A percentile compares a stretch with the other conserved stretches of the same genome.
phyloP scores from a whole-genome alignment of 1,140 invertebrate species.

The Solenopsis fugax region DNA sequence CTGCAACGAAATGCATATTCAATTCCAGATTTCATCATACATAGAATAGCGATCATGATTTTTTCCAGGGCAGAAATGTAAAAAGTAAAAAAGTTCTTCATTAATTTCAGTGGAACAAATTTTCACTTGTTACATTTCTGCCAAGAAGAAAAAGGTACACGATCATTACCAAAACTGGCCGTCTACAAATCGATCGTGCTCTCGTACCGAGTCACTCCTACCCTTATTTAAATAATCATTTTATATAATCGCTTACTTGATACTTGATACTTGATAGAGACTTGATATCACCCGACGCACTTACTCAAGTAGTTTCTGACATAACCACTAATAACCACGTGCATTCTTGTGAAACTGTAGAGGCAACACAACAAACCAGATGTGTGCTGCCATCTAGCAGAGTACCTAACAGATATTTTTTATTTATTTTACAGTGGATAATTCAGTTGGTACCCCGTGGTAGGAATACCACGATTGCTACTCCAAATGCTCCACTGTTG shows the following conservation, averaged over 20 bases:
- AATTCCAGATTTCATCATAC: background rate
- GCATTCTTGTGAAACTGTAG: background rate
- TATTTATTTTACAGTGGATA: background rate
- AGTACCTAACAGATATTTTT: background rate
- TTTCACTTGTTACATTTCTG: too few relatives aligned
- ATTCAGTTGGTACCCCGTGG: background rate
- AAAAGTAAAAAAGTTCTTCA: too few relatives aligned
- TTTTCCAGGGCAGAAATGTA: too few relatives aligned
- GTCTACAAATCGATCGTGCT: background rate
- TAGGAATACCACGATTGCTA: too few relatives aligned
- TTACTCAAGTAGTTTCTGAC: background rate
- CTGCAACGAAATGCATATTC: slow-evolving; percentile 4
- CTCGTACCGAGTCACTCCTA: background rate
- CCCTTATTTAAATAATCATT: slow-evolving; percentile 12
- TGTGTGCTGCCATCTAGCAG: background rate
- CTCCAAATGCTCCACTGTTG: too few relatives aligned
- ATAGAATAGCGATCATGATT: too few relatives aligned
- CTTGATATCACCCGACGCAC: background rate
- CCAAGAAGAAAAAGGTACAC: too few relatives aligned
- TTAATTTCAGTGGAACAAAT: too few relatives aligned
- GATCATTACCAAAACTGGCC: too few relatives aligned
- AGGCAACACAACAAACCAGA: too few relatives aligned
- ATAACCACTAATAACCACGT: background rate
- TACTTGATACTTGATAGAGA: background rate
- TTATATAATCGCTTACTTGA: background rate